A percentile compares a stretch with the other conserved stretches of the same genome.
phyloP scores from a whole-genome alignment of 2,888 invertebrate species.

The Hoplodrina ambigua region DNA sequence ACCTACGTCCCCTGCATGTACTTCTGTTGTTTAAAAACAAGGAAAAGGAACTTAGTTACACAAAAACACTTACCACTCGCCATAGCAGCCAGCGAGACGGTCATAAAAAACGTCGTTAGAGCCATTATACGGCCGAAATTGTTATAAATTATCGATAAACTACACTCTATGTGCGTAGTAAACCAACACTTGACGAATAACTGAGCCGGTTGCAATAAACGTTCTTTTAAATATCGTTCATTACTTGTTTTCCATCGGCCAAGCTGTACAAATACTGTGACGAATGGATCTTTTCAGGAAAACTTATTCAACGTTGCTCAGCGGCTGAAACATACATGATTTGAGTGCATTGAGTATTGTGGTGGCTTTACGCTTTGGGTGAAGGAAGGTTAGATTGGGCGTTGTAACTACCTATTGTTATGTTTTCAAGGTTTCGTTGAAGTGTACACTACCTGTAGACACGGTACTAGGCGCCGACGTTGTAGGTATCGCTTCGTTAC shows the following conservation, averaged over 20 bases:
- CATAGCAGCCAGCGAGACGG: conserved; percentile 65
- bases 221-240: conserved; percentile 79
- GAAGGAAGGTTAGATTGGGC: background rate
- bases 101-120: conserved; percentile 64
- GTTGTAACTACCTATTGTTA: background rate
- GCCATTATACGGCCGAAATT: conserved; percentile 73
- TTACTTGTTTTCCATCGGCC: conserved; percentile 71
- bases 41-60: background rate
- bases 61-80: conserved; percentile 72
- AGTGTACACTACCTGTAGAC: background rate
- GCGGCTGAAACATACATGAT: conserved; percentile 57
- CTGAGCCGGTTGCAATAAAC: conserved; percentile 71
- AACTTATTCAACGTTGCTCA: conserved; percentile 44
- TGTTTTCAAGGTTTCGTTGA: background rate
- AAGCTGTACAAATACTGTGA: conserved; percentile 82
- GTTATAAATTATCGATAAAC: conserved; percentile 45
- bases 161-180: conserved; percentile 55
- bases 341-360: conserved; percentile 11
- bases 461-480: background rate
- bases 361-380: background rate
- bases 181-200: conserved; percentile 69
- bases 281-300: conserved; percentile 69
- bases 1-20: conserved; percentile 4
- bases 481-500: conserved; percentile 19
- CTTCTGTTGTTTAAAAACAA: background rate